Evolutionary conservation across 2,888 invertebrate species (phyloP), one percentile per base, ranked within the genome.

Genomic region (Parapristionchus giblindavisi): DNA sequence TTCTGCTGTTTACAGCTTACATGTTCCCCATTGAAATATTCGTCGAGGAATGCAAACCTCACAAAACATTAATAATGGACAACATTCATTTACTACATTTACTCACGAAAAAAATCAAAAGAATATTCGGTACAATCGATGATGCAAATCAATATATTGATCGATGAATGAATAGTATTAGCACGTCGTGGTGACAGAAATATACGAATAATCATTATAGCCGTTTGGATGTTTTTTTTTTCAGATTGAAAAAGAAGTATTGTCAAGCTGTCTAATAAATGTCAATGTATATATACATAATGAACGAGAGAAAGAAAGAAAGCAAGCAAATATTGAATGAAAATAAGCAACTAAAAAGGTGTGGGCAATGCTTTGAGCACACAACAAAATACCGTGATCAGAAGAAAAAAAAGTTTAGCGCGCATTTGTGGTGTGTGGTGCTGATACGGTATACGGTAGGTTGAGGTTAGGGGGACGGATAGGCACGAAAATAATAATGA

Each of bases 281-380:
- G 11, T 29, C 43, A 43, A 43, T 65, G 43, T 65, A 43, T 65
- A 65, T 43, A 65, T 63, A 43, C 63, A 40, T 24, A 40, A 40
- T 6, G 21, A 14, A 36, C 6, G 61, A 24, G 61, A 36, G 27
- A n/a, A 27, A 29, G n/a, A 29, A 29, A 11, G 63, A 65, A 43
- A 40, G 63, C 40, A 43, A 65, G 32, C 61, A 61, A 38, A 61
- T 3, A 27, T 11, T 36, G 61, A 40, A 61, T 65, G 17, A 6
- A 32, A 34, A 1, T 24, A 1, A 21, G 61, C 5, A 3, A 38
- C 40, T 61, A 40, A 40, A 40, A 61, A 40, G 43, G 63, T 29
- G 43, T 29, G 63, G 40, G 63, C 43, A 27, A 3, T n/a, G n/a
- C n/a, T n/a, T n/a, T n/a, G n/a, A n/a, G n/a, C n/a, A n/a, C n/a